phyloP scores from a whole-genome alignment of 2,113 vertebrate species.

The Nothobranchius kuhntae region DNA sequence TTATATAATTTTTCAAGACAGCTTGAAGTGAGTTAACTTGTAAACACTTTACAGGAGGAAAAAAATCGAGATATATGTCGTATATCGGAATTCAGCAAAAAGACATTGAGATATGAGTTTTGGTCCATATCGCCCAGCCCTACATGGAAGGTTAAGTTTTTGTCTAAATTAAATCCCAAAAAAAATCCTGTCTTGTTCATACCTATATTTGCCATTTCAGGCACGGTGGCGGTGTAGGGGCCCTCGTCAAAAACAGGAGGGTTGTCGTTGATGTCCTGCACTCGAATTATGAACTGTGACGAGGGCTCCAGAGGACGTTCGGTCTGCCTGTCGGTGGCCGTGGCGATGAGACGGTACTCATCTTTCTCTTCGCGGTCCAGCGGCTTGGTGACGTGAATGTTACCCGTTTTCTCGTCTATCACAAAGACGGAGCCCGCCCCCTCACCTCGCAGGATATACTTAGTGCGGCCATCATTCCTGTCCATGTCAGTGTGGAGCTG shows the following conservation, averaged over 20 bases:
- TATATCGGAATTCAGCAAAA: no score
- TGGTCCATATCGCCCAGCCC: no score
- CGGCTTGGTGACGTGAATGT: constrained; percentile 92
- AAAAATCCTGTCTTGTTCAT: constrained; percentile 5
- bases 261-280: constrained; percentile 94
- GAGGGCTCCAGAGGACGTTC: constrained; percentile 90
- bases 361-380: constrained; percentile 92
- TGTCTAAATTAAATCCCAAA: background rate
- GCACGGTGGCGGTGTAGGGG: constrained; percentile 87
- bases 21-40: no score
- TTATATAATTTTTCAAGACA: no score
- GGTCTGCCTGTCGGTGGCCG: constrained; percentile 87
- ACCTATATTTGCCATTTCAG: constrained; percentile 92
- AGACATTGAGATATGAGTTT: no score
- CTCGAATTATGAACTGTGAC: constrained; percentile 91
- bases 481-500: constrained; percentile 93
- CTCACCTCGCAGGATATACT: constrained; percentile 89
- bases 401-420: constrained; percentile 92
- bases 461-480: constrained; percentile 87
- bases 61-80: no score
- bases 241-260: constrained; percentile 87
- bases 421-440: constrained; percentile 91
- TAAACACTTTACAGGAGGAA: no score
- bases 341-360: constrained; percentile 88
- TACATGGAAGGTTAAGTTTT: no score